Conservation (phyloP, 2,888 invertebrate genomes). For the Drosophila gaucha region DNA sequence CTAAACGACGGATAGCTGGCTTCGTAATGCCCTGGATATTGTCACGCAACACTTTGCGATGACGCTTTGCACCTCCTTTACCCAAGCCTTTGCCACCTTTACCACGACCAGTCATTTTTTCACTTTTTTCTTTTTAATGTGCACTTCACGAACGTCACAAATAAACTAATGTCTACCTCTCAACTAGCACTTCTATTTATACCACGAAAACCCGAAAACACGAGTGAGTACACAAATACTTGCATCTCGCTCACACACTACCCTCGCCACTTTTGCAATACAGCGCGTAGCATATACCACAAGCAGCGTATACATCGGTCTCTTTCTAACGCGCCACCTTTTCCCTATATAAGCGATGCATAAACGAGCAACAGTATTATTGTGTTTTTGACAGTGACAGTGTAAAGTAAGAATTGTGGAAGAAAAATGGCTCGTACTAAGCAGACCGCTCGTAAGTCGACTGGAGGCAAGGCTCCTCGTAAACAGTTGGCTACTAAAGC, state of each 20-base stretch:
- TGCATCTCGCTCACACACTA: background rate
- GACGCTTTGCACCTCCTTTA: conserved; percentile 93
- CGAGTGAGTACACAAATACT: background rate
- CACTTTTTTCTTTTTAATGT: conserved; percentile 88
- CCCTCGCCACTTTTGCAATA: background rate
- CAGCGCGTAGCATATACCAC: conserved; percentile 17
- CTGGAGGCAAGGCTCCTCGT: conserved; percentile 28
- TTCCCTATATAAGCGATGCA: conserved; percentile 6
- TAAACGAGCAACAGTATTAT: background rate
- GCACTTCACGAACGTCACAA: conserved; percentile 9
- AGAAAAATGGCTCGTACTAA: background rate
- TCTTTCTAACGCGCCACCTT: background rate
- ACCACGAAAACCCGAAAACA: background rate
- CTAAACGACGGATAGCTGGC: conserved; percentile 90
- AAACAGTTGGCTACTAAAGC: conserved; percentile 44
- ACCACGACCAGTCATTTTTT: conserved; percentile 91
- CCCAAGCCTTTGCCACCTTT: conserved; percentile 92
- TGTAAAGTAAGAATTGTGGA: conserved; percentile 5
- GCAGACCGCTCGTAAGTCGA: background rate
- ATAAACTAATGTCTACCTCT: background rate
- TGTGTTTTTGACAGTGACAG: conserved; percentile 19
- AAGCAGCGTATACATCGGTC: conserved; percentile 3
- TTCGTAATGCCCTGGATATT: conserved; percentile 88
- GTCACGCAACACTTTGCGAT: conserved; percentile 92
- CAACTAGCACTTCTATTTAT: conserved; percentile 35